Conservation (phyloP, 2,797 vertebrate species). For the Alcedo quadribrachys region DNA sequence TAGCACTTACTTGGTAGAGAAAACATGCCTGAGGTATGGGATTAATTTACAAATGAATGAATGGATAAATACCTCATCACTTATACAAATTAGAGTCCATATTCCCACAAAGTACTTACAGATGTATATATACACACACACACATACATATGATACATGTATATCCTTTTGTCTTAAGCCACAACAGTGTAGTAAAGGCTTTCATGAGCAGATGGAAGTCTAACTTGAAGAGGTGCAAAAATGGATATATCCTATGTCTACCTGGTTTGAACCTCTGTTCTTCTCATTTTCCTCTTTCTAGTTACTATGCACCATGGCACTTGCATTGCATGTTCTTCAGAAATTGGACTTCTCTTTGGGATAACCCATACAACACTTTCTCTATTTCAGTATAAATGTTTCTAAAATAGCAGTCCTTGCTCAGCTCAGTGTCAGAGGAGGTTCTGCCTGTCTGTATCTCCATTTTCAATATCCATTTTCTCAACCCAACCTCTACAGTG, state of each 20-base stretch:
- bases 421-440: neutral
- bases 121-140: neutral
- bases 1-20: neutral
- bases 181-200: neutral
- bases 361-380: neutral
- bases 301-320: neutral
- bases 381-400: neutral
- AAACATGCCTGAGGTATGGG: neutral
- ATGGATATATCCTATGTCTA: neutral
- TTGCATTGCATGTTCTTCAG: neutral
- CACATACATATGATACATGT: neutral
- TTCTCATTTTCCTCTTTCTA: neutral
- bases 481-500: neutral
- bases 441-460: neutral
- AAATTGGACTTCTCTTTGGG: neutral
- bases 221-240: neutral
- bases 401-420: neutral
- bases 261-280: neutral
- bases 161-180: neutral
- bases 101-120: neutral
- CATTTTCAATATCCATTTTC: neutral
- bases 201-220: neutral
- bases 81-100: neutral
- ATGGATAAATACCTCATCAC: neutral
- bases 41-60: neutral